These are phyloP conservation scores for Lordiphosa clarofinis DNA, from an alignment of 1,140 invertebrate genomes.

Conservation along the genomic window DNA sequence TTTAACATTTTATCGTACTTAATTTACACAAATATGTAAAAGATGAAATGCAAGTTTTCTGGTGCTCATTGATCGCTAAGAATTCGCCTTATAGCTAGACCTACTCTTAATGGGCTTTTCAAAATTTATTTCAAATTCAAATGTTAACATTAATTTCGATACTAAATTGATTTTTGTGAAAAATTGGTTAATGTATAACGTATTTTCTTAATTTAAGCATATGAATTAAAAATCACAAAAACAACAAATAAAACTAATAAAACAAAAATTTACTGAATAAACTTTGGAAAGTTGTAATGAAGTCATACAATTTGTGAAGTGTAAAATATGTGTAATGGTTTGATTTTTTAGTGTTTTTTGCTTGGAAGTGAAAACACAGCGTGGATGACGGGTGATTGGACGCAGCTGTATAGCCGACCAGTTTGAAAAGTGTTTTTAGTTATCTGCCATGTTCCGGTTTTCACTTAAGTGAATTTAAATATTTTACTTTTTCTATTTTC, in stretches of 20 bases:
- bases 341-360: too few species aligned
- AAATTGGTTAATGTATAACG: conserved; percentile 43
- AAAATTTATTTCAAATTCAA: conserved; percentile 17
- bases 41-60: conserved; percentile 10
- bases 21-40: conserved; percentile 52
- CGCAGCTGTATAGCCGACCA: too few species aligned
- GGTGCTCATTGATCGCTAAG: conserved; percentile 37
- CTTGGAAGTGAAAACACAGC: too few species aligned
- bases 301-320: conserved; percentile 20
- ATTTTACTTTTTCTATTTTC: too few species aligned
- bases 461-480: too few species aligned
- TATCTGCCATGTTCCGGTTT: too few species aligned
- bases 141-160: conserved; percentile 8
- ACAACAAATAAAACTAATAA: conserved; percentile 1
- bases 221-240: conserved; percentile 53
- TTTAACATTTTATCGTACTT: conserved; percentile 52
- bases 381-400: too few species aligned
- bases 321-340: conserved; percentile 2
- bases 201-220: conserved; percentile 60
- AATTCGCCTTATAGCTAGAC: conserved; percentile 43
- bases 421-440: too few species aligned
- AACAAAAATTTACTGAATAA: conserved; percentile 65
- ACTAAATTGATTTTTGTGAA: conserved; percentile 21
- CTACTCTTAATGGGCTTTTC: conserved; percentile 16
- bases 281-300: conserved; percentile 71